Evolutionary conservation across 2,113 vertebrate genomes (phyloP), one percentile per base, ranked within the genome.

Genomic region (Chaenocephalus aceratus): DNA sequence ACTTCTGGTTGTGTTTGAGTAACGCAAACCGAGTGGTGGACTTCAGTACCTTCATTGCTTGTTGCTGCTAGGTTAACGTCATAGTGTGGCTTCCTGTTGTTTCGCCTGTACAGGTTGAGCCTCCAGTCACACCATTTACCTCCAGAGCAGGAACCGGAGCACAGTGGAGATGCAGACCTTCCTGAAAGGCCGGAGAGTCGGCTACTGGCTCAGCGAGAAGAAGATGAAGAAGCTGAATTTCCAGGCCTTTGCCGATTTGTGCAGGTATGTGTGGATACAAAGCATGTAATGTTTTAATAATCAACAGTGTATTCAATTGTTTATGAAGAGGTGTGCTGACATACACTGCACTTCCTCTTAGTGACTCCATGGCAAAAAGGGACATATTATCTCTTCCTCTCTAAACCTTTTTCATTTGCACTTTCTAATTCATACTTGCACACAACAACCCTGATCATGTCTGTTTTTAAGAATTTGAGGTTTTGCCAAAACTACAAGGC

Each of bases 211-310:
- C 94, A 99, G 97, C 83, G 98, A 99, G 89, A 99, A 99, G 95
- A 99, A 99, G 90, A 97, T 97, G 93, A 98, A 97, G 94, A 99
- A 99, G 88, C 96, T 99, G 77, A 98, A 99, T 95, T 99, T 99
- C 74, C 96, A 97, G 95, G 97, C 97, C 89, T 99, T 99, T 90
- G 97, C 97, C 10, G 98, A 98, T 82, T 89, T 99, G 91, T 99
- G 98, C 97, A 97, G 97, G 98, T 97, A 90, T 72, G 89, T 41
- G 36, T 41, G 36, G 36, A 41, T 30, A 30, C 11, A 11, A 48
- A 3, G 2, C 10, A 48, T 48, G 14, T 48, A 48, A 48, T 14
- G 1, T 48, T 10, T 48, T 48, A 48, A 48, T 30, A 41, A 41
- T 41, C 36, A 41, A 6, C 36, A 41, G 36, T 41, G 36, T 41